These are phyloP conservation scores for Amia ocellicauda DNA, from an alignment of 2,113 vertebrate genomes.

Conservation along the genomic window DNA sequence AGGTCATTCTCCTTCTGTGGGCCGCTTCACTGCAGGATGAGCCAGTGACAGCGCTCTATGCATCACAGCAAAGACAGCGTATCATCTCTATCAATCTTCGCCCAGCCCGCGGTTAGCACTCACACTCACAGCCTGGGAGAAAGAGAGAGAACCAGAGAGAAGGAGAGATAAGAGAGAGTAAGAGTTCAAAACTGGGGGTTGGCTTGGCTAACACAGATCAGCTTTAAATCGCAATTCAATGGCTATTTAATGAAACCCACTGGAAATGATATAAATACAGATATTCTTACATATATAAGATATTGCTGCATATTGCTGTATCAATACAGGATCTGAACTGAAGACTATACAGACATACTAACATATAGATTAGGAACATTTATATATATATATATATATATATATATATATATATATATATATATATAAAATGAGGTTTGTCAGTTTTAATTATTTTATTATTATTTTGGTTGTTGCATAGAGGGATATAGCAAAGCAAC, in stretches of 20 bases:
- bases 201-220: too few relatives aligned
- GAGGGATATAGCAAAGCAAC: not conserved
- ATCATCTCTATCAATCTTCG: conserved; percentile 8
- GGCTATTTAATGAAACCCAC: not conserved
- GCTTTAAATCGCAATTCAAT: not conserved
- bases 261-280: too few relatives aligned
- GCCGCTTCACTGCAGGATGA: conserved; percentile 14
- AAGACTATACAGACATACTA: too few relatives aligned
- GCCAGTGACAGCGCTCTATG: conserved; percentile 19
- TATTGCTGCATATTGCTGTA: too few relatives aligned
- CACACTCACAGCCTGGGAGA: too few relatives aligned
- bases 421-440: not conserved
- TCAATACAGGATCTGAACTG: too few relatives aligned
- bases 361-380: too few relatives aligned
- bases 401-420: not conserved
- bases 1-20: conserved; percentile 28
- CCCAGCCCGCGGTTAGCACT: not conserved
- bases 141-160: too few relatives aligned
- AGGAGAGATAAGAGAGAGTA: too few relatives aligned
- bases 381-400: not conserved
- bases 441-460: conserved; percentile 3
- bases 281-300: too few relatives aligned
- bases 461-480: conserved; percentile 11
- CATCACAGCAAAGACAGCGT: conserved; percentile 8
- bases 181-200: too few relatives aligned